Evolutionary conservation across 1,140 invertebrate genomes (phyloP).

Genomic region (Papilio dardanus): DNA sequence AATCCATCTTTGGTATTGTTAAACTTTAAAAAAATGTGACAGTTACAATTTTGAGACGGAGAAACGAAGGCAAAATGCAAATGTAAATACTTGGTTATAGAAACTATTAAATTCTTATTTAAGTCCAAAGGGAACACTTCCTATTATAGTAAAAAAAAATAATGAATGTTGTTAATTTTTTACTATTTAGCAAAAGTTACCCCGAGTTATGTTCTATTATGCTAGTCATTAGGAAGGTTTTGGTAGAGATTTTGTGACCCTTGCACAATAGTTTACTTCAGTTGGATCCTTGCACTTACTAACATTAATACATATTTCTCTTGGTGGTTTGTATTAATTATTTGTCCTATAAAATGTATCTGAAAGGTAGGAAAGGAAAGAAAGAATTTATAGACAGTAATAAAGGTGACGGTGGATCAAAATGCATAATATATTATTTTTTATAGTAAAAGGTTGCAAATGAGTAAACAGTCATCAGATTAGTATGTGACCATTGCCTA

Average conservation of each 20-base stretch:
- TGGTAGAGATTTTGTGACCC: not conserved
- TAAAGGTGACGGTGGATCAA: not conserved
- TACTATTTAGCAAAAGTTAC: not conserved
- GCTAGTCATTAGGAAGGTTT: not conserved
- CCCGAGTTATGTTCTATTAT: not conserved
- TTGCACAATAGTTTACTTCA: conserved; percentile 14
- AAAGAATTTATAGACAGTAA: not conserved
- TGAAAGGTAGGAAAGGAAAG: too few relatives aligned
- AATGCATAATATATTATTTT: not conserved
- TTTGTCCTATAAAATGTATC: too few relatives aligned
- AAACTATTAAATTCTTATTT: not conserved
- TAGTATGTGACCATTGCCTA: too few relatives aligned
- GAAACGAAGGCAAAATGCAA: too few relatives aligned
- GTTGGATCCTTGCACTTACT: not conserved
- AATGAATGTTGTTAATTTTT: not conserved
- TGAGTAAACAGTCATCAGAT: too few relatives aligned
- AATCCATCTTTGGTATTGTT: too few relatives aligned
- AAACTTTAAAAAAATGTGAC: too few relatives aligned
- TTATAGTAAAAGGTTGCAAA: too few relatives aligned
- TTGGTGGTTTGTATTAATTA: not conserved
- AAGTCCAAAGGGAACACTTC: too few relatives aligned
- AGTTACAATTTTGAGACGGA: too few relatives aligned
- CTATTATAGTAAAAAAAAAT: not conserved
- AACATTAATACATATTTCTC: not conserved
- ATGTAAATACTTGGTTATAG: not conserved